Percentiles rank a stretch among this genome's conserved stretches.
These are phyloP conservation scores for Perca schrenkii DNA, from an alignment of 2,113 vertebrate species.

Conservation along the genomic window DNA sequence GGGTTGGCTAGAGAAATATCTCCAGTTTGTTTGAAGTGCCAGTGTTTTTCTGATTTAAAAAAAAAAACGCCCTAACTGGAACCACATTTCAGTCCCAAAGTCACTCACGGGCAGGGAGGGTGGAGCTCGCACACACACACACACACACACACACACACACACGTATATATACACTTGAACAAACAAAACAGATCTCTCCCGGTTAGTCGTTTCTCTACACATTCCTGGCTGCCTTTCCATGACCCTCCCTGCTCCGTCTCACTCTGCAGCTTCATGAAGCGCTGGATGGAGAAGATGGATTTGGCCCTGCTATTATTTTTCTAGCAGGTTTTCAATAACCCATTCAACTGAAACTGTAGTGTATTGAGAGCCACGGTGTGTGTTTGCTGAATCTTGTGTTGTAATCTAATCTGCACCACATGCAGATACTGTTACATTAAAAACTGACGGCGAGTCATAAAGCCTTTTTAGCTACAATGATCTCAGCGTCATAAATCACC, in stretches of 20 bases:
- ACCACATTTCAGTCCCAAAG: constrained; percentile 81
- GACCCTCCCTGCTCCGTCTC: constrained; percentile 75
- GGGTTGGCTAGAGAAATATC: constrained; percentile 72
- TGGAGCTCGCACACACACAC: constrained; percentile 67
- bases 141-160: constrained; percentile 40
- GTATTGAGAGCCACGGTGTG: background rate
- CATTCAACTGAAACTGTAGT: constrained; percentile 34
- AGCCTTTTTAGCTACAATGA: constrained; percentile 53
- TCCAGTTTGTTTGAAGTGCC: constrained; percentile 78
- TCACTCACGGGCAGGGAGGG: constrained; percentile 73
- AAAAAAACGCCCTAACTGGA: constrained; percentile 77
- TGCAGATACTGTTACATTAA: constrained; percentile 46
- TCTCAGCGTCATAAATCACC: constrained; percentile 70
- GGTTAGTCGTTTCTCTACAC: constrained; percentile 77
- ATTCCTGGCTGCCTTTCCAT: constrained; percentile 77
- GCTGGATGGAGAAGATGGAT: constrained; percentile 39
- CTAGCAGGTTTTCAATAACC: constrained; percentile 49
- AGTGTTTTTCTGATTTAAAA: constrained; percentile 78
- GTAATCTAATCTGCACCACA: constrained; percentile 60
- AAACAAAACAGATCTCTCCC: constrained; percentile 79
- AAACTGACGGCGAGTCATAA: constrained; percentile 44
- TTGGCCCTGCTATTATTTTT: constrained; percentile 55
- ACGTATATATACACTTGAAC: constrained; percentile 66
- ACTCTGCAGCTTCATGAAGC: constrained; percentile 33
- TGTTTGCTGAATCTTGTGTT: constrained; percentile 40